Conservation (phyloP, 2,888 invertebrate species). For the Lasioglossum zephyrum region DNA sequence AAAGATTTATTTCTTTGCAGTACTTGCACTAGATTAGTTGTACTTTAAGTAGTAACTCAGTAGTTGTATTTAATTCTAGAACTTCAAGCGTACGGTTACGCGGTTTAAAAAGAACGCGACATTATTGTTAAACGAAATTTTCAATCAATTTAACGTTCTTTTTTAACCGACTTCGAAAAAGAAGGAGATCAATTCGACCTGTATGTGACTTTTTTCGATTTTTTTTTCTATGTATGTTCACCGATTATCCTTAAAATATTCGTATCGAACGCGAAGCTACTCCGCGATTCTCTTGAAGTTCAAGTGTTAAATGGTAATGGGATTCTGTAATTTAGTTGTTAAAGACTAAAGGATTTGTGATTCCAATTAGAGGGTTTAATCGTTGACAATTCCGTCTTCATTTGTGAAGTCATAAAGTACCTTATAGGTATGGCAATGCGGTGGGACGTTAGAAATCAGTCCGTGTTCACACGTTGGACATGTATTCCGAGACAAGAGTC, state of each 20-base stretch:
- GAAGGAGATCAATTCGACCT: too few relatives aligned
- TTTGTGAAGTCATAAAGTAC: slow-evolving; percentile 68
- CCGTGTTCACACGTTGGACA: slow-evolving; percentile 98
- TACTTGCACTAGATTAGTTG: not conserved
- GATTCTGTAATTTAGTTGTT: slow-evolving; percentile 8
- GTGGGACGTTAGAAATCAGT: slow-evolving; percentile 96
- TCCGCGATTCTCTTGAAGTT: not conserved
- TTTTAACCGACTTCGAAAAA: too few relatives aligned
- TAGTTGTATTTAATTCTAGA: slow-evolving; percentile 18
- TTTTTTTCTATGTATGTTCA: too few relatives aligned
- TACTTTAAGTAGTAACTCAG: slow-evolving; percentile 1
- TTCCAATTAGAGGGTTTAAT: slow-evolving; percentile 31
- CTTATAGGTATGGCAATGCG: slow-evolving; percentile 97
- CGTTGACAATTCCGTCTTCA: slow-evolving; percentile 34
- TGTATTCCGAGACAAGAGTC: slow-evolving; percentile 99
- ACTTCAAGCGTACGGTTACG: slow-evolving; percentile 10
- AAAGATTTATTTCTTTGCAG: slow-evolving; percentile 8
- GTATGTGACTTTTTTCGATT: too few relatives aligned
- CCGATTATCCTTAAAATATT: too few relatives aligned
- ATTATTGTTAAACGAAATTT: not conserved
- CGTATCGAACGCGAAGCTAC: not conserved
- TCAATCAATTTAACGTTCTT: too few relatives aligned
- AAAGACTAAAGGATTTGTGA: not conserved
- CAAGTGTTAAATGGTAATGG: slow-evolving; percentile 10
- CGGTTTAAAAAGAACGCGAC: not conserved